Conservation (phyloP, 2,888 invertebrate species). For the Resseliella maxima region DNA sequence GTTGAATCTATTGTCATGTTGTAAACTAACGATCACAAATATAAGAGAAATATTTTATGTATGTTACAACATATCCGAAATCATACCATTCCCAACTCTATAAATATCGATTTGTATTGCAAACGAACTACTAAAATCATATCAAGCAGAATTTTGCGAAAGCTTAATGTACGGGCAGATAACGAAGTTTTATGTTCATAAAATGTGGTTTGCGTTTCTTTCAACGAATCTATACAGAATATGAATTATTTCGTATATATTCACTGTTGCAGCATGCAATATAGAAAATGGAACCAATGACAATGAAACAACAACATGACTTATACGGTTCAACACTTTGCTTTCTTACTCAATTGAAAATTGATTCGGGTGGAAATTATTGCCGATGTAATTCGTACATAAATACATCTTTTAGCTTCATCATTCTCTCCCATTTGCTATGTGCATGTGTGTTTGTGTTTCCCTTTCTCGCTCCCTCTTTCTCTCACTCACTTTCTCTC, state of each 20-base stretch:
- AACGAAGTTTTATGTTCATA: neutral
- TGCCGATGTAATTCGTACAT: neutral
- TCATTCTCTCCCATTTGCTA: neutral
- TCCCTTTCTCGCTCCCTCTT: too few species aligned
- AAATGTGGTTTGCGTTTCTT: neutral
- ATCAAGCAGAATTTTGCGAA: neutral
- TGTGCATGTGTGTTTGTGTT: neutral
- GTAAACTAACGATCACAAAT: too few species aligned
- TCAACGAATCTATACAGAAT: neutral
- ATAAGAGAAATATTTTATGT: too few species aligned
- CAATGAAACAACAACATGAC: neutral
- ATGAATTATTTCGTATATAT: neutral
- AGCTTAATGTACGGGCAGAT: neutral
- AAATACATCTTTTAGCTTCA: constrained; percentile 36
- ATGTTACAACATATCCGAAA: too few species aligned
- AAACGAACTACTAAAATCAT: neutral
- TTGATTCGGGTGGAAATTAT: constrained; percentile 24
- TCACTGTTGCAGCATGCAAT: neutral
- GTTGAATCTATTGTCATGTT: too few species aligned
- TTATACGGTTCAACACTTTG: neutral
- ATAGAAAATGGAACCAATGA: neutral
- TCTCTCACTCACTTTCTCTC: too few species aligned
- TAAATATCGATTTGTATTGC: neutral
- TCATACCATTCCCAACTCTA: too few species aligned
- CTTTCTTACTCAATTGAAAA: constrained; percentile 30